Percentiles rank a stretch among this genome's conserved stretches.
Conservation (phyloP, 2,888 invertebrate species). For the Trachelus troglodyta region DNA sequence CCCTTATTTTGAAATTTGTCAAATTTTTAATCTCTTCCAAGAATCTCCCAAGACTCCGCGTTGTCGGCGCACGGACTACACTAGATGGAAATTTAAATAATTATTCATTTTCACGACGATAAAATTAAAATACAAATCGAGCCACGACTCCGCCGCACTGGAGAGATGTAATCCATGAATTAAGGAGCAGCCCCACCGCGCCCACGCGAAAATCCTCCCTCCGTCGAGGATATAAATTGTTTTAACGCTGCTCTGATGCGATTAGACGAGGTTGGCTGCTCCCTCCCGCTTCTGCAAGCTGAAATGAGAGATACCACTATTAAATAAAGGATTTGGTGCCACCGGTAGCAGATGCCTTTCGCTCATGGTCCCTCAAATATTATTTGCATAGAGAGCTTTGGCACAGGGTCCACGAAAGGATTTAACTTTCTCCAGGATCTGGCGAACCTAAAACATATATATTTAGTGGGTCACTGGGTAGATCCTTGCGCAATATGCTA, state of each 20-base stretch:
- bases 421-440: neutral
- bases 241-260: conserved; percentile 42
- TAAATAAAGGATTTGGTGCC: conserved; percentile 40
- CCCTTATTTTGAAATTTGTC: neutral
- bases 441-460: neutral
- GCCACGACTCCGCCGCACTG: conserved; percentile 19
- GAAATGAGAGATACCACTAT: conserved; percentile 30
- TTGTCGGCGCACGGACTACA: neutral
- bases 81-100: conserved; percentile 39
- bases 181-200: conserved; percentile 35
- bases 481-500: neutral
- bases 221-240: conserved; percentile 44
- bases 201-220: conserved; percentile 28
- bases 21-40: neutral
- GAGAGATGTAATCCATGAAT: conserved; percentile 40
- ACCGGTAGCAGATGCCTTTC: conserved; percentile 28
- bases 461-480: neutral
- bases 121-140: conserved; percentile 44
- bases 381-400: conserved; percentile 39
- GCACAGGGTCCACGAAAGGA: neutral
- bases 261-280: conserved; percentile 30
- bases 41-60: neutral
- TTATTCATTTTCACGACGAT: conserved; percentile 40
- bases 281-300: conserved; percentile 20
- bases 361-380: conserved; percentile 33